Conservation (phyloP, 1,140 invertebrate genomes). For the Ctenoplectra terminalis region DNA sequence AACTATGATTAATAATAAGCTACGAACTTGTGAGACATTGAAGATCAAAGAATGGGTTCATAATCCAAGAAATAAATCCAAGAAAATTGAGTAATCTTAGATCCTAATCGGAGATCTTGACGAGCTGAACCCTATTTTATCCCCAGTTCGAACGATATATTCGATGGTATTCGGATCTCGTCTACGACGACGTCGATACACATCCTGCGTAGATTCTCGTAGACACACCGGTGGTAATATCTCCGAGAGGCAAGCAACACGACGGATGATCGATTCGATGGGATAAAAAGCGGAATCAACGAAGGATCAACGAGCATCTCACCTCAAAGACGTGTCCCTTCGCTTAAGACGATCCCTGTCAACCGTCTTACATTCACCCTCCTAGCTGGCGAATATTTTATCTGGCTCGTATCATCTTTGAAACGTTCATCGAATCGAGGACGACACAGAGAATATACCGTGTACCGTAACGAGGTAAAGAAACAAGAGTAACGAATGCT, state of each 20-base stretch:
- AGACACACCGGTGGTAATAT: slow-evolving; percentile 54
- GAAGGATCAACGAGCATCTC: slow-evolving; percentile 77
- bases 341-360: slow-evolving; percentile 41
- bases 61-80: not conserved
- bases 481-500: not conserved
- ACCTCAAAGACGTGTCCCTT: slow-evolving; percentile 46
- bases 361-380: slow-evolving; percentile 33
- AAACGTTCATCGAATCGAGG: not conserved
- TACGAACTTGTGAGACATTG: too few species aligned
- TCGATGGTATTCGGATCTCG: slow-evolving; percentile 68
- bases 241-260: slow-evolving; percentile 67
- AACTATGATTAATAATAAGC: not conserved
- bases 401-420: slow-evolving; percentile 17
- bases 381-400: slow-evolving; percentile 30
- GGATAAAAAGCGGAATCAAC: slow-evolving; percentile 80
- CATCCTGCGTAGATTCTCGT: slow-evolving; percentile 61
- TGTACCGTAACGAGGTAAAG: slow-evolving; percentile 30
- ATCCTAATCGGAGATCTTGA: not conserved
- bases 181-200: slow-evolving; percentile 59
- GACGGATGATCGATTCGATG: slow-evolving; percentile 81
- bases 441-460: not conserved
- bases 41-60: too few species aligned
- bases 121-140: not conserved
- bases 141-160: not conserved
- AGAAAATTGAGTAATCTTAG: slow-evolving; percentile 1